Evolutionary conservation across 1,140 invertebrate genomes (phyloP).

Genomic region (Brachystomella parvula): DNA sequence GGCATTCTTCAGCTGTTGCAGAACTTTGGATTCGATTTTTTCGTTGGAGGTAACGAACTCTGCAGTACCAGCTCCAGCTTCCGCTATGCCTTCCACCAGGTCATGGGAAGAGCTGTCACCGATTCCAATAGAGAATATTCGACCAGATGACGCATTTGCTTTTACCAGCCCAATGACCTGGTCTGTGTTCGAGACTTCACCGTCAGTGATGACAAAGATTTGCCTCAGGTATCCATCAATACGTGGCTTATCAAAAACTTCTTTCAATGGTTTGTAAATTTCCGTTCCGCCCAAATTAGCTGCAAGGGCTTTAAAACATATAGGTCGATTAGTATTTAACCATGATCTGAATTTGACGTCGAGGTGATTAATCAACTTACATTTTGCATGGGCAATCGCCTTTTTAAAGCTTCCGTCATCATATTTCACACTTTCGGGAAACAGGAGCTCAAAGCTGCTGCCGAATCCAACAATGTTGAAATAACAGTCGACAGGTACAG

Average conservation of each 20-base stretch:
- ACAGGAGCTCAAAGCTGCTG: slow-evolving; percentile 28
- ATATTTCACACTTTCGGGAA: slow-evolving; percentile 36
- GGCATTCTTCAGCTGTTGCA: slow-evolving; percentile 41
- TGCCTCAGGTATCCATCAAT: slow-evolving; percentile 40
- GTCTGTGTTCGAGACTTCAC: slow-evolving; percentile 42
- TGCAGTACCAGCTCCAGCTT: slow-evolving; percentile 41
- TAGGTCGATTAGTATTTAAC: no score
- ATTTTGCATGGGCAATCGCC: slow-evolving; percentile 27
- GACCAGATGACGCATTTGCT: slow-evolving; percentile 38
- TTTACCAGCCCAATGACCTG: slow-evolving; percentile 40
- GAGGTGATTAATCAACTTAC: no score
- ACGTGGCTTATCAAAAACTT: slow-evolving; percentile 38
- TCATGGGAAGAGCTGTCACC: slow-evolving; percentile 42
- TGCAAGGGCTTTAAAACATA: slow-evolving; percentile 29
- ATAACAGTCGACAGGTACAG: slow-evolving; percentile 36
- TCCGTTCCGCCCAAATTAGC: slow-evolving; percentile 44
- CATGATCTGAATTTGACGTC: neutral
- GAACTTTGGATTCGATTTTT: slow-evolving; percentile 41
- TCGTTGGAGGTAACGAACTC: slow-evolving; percentile 42
- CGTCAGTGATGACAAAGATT: slow-evolving; percentile 45
- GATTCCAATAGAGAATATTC: slow-evolving; percentile 43
- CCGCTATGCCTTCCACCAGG: slow-evolving; percentile 43
- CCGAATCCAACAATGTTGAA: slow-evolving; percentile 39
- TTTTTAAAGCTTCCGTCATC: slow-evolving; percentile 33
- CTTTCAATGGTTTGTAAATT: slow-evolving; percentile 41